Percentiles rank a stretch among this genome's conserved stretches.
phyloP scores from a whole-genome alignment of 2,113 vertebrate genomes.

The Bambusicola thoracicus region DNA sequence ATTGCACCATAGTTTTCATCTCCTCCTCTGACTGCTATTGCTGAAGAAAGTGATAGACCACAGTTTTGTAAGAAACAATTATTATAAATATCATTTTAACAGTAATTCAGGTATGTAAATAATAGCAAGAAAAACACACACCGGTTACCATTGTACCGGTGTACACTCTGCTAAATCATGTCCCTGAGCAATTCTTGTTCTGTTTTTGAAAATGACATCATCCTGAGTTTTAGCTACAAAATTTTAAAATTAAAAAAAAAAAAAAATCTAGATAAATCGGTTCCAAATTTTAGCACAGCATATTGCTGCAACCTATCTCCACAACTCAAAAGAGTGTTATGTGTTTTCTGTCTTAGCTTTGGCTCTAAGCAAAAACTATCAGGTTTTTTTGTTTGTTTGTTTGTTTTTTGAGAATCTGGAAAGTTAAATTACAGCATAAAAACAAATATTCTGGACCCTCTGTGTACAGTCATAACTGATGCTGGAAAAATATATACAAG shows the following conservation, averaged over 20 bases:
- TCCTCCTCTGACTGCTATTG: neutral
- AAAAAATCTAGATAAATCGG: neutral
- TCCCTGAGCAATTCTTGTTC: no score
- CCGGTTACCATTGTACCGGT: neutral
- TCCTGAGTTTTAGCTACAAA: neutral
- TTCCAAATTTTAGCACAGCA: slow-evolving; percentile 17
- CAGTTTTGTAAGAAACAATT: neutral
- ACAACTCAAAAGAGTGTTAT: slow-evolving; percentile 8
- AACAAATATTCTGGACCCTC: slow-evolving; percentile 29
- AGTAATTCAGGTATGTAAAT: neutral
- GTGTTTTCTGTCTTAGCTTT: neutral
- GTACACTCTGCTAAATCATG: no score
- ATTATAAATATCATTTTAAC: neutral
- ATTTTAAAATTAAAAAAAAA: neutral
- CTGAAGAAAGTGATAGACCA: neutral
- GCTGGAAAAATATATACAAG: neutral
- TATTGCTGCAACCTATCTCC: neutral
- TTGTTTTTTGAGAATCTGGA: neutral
- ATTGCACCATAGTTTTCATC: no score
- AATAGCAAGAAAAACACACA: neutral
- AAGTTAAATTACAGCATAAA: neutral
- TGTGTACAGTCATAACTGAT: neutral
- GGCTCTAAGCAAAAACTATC: neutral
- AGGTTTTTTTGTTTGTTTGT: neutral
- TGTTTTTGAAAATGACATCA: slow-evolving; percentile 1